phyloP scores from a whole-genome alignment of 1,140 invertebrate species.

The Dreissena rostriformis region DNA sequence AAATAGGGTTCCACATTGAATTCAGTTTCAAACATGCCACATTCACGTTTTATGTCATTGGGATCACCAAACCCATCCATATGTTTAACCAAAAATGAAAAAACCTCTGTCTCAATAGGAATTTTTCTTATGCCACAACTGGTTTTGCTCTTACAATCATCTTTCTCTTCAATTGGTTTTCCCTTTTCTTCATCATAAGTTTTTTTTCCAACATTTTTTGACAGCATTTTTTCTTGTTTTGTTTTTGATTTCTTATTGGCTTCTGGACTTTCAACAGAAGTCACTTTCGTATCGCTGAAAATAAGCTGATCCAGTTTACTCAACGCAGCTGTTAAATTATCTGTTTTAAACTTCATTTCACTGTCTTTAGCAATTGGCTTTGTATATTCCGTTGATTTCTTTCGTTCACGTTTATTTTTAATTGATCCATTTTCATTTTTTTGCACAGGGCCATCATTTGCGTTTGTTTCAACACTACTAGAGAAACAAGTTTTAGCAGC shows the following conservation, averaged over 20 bases:
- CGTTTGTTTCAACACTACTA: neutral
- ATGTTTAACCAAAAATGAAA: slow-evolving; percentile 31
- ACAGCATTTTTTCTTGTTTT: neutral
- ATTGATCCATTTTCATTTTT: neutral
- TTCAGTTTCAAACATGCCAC: slow-evolving; percentile 22
- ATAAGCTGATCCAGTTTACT: slow-evolving; percentile 5
- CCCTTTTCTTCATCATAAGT: neutral
- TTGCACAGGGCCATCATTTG: neutral
- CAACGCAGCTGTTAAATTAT: neutral
- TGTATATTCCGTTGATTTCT: neutral
- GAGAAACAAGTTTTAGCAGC: neutral
- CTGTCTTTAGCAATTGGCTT: neutral
- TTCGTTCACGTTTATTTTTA: neutral
- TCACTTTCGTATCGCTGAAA: neutral
- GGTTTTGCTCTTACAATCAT: neutral
- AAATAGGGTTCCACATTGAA: slow-evolving; percentile 14
- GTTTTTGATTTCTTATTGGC: neutral
- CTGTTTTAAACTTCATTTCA: neutral
- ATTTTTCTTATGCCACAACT: neutral
- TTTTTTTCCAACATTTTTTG: neutral
- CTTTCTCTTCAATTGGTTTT: neutral
- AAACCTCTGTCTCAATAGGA: slow-evolving; percentile 39
- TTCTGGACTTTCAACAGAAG: neutral
- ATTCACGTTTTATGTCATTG: slow-evolving; percentile 33
- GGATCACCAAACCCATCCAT: slow-evolving; percentile 30